Evolutionary conservation across 2,113 vertebrate species (phyloP).

Genomic region (Engraulis encrasicolus): DNA sequence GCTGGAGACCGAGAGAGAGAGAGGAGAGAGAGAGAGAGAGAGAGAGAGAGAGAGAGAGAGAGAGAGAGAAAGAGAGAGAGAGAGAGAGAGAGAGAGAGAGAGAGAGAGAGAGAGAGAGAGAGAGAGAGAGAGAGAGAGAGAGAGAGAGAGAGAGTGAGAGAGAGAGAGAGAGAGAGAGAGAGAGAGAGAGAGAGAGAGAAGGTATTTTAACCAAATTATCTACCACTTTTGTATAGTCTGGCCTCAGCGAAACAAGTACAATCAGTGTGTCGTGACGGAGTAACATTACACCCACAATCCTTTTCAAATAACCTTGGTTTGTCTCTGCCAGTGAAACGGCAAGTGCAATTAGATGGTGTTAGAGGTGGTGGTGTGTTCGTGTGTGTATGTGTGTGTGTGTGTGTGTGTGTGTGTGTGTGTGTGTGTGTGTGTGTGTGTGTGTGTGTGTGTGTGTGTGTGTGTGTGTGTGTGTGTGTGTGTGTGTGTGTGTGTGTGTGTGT

Average conservation of each 20-base stretch:
- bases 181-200: conserved; percentile 7
- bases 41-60: too few relatives aligned
- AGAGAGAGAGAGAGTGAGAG: not conserved
- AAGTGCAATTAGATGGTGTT: conserved; percentile 36
- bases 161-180: too few relatives aligned
- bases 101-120: not conserved
- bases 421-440: too few relatives aligned
- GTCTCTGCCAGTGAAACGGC: not conserved
- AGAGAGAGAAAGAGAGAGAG: too few relatives aligned
- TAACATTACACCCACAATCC: conserved; percentile 6
- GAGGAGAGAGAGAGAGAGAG: too few relatives aligned
- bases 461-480: too few relatives aligned
- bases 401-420: too few relatives aligned
- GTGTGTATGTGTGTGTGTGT: too few relatives aligned
- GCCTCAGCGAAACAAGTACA: conserved; percentile 6
- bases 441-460: too few relatives aligned
- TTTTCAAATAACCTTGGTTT: not conserved
- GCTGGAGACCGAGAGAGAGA: too few relatives aligned
- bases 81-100: too few relatives aligned
- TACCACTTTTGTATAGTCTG: conserved; percentile 26
- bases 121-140: not conserved
- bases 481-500: too few relatives aligned
- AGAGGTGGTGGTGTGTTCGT: conserved; percentile 3
- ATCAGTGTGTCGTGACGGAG: conserved; percentile 38
- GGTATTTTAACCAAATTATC: not conserved